phyloP scores from a whole-genome alignment of 2,888 invertebrate genomes.

The Tiphia femorata region DNA sequence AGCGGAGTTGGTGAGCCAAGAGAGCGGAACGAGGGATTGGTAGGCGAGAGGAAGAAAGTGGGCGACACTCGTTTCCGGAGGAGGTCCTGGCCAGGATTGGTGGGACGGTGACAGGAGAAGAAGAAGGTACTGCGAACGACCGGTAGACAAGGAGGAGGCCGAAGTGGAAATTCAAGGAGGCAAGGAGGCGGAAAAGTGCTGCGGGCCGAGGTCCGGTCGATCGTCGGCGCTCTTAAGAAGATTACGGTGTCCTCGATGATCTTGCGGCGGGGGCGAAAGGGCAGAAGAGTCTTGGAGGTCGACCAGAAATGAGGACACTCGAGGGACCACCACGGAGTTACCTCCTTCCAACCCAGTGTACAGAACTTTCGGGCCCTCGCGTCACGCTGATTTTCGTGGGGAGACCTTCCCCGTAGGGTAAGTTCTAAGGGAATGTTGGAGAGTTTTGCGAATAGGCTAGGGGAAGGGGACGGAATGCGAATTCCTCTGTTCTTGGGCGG shows the following conservation, averaged over 20 bases:
- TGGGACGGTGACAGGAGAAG: neutral
- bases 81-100: no score
- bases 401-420: no score
- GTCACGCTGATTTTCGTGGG: no score
- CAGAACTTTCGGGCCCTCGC: no score
- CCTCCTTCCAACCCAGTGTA: no score
- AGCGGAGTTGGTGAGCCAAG: neutral
- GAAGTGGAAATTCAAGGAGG: neutral
- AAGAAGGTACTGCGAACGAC: neutral
- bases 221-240: conserved; percentile 1
- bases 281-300: neutral
- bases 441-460: no score
- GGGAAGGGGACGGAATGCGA: no score
- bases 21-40: neutral
- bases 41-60: neutral
- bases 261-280: neutral
- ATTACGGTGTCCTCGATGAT: neutral
- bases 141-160: neutral
- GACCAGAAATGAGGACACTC: neutral
- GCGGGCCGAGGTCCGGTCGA: neutral
- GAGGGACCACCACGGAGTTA: no score
- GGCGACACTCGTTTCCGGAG: no score
- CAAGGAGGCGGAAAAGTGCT: neutral
- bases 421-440: no score
- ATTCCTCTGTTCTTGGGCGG: no score